Conservation (phyloP, 1,140 invertebrate genomes). For the Dendrolimus kikuchii region DNA sequence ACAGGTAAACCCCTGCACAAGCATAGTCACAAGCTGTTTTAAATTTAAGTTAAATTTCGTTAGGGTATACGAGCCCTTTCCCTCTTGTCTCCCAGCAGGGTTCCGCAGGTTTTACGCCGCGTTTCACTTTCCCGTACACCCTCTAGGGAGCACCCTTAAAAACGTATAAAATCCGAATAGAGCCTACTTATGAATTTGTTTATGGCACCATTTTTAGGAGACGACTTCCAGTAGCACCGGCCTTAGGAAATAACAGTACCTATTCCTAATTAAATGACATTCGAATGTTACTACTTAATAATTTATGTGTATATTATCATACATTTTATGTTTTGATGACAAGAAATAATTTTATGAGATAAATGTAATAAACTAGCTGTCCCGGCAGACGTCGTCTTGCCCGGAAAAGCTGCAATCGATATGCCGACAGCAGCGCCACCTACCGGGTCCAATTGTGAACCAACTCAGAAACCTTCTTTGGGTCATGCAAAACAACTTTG, state of each 20-base stretch:
- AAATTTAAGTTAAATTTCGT: slow-evolving; percentile 23
- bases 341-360: no score
- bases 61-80: slow-evolving; percentile 16
- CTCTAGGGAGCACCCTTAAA: slow-evolving; percentile 51
- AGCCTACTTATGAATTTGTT: slow-evolving; percentile 70
- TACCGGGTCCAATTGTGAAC: no score
- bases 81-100: slow-evolving; percentile 45
- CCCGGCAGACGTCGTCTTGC: no score
- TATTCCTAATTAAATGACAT: slow-evolving; percentile 44
- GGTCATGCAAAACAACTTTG: no score
- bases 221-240: slow-evolving; percentile 36
- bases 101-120: slow-evolving; percentile 48
- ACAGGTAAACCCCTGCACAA: background rate
- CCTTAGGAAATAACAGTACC: slow-evolving; percentile 44
- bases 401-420: no score
- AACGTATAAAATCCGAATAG: slow-evolving; percentile 59
- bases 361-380: no score
- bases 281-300: slow-evolving; percentile 18
- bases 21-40: slow-evolving; percentile 1
- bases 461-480: no score
- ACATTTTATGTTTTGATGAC: no score
- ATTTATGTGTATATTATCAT: no score
- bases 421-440: no score
- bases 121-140: slow-evolving; percentile 52
- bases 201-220: slow-evolving; percentile 53